phyloP scores from a whole-genome alignment of 2,888 invertebrate genomes.

The Rhagonycha lutea region DNA sequence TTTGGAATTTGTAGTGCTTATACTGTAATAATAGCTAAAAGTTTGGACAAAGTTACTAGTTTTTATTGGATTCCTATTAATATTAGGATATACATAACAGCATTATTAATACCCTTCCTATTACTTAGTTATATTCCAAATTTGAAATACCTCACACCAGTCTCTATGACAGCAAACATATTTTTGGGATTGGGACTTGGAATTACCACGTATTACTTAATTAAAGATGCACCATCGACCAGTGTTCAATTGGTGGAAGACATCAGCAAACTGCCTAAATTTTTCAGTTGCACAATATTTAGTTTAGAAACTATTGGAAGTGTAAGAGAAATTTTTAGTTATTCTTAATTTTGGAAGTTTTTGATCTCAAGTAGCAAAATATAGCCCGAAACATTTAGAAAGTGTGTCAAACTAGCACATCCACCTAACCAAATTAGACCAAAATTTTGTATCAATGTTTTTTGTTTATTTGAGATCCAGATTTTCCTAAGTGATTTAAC shows the following conservation, averaged over 20 bases:
- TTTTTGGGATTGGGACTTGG: slow-evolving; percentile 86
- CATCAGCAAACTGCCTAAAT: slow-evolving; percentile 73
- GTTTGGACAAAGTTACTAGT: slow-evolving; percentile 72
- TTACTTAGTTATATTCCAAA: slow-evolving; percentile 85
- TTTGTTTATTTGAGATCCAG: background rate
- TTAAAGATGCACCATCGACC: slow-evolving; percentile 64
- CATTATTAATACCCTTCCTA: slow-evolving; percentile 73
- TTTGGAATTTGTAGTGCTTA: slow-evolving; percentile 98
- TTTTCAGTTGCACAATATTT: slow-evolving; percentile 94
- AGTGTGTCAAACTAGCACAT: too few relatives aligned
- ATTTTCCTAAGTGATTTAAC: background rate
- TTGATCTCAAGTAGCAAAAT: background rate
- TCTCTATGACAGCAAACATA: slow-evolving; percentile 90
- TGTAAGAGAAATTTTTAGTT: slow-evolving; percentile 47
- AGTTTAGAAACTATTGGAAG: slow-evolving; percentile 97
- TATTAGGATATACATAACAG: slow-evolving; percentile 67
- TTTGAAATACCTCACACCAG: slow-evolving; percentile 86
- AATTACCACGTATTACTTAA: slow-evolving; percentile 87
- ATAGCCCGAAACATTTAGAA: too few relatives aligned
- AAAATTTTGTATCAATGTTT: too few relatives aligned
- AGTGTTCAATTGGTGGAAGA: slow-evolving; percentile 49
- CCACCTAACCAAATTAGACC: too few relatives aligned
- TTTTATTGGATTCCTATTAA: slow-evolving; percentile 60
- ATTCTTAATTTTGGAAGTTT: background rate
- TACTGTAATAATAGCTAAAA: slow-evolving; percentile 88